Percentiles rank a stretch among this genome's conserved stretches.
Evolutionary conservation across 2,113 vertebrate genomes (phyloP).

Genomic region (Pycnonotus jocosus): DNA sequence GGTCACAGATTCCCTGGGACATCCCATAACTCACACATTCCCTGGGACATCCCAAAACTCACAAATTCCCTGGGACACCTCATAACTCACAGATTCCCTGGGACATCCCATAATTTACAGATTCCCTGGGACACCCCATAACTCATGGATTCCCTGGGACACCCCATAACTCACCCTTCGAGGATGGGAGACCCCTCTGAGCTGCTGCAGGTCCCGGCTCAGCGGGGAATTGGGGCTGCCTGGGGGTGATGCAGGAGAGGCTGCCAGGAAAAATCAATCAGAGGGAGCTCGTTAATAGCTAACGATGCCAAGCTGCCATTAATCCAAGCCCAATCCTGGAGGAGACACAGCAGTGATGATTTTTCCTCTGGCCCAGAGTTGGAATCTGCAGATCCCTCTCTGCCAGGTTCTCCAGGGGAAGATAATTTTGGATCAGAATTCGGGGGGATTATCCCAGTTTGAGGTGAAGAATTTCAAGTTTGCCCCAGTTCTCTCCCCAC

Average conservation of each 20-base stretch:
- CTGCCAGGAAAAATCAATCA: constrained; percentile 58
- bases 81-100: neutral
- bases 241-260: constrained; percentile 6
- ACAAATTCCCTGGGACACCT: neutral
- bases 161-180: constrained; percentile 22
- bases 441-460: neutral
- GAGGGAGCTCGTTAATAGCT: constrained; percentile 16
- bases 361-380: constrained; percentile 3
- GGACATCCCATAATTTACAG: neutral
- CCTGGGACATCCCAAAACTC: neutral
- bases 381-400: neutral
- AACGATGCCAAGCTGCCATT: neutral
- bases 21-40: constrained; percentile 9
- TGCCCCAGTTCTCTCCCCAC: neutral
- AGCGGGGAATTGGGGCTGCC: neutral
- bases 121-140: neutral
- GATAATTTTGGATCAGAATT: neutral
- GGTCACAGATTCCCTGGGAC: neutral
- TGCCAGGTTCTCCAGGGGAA: neutral
- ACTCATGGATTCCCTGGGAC: neutral
- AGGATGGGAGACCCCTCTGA: neutral
- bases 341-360: constrained; percentile 10
- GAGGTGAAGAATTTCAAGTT: neutral
- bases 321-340: neutral
- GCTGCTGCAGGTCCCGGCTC: neutral